A percentile compares a stretch with the other conserved stretches of the same genome.
These are phyloP conservation scores for Trachurus trachurus DNA, from an alignment of 2,797 vertebrate species.

Conservation along the genomic window DNA sequence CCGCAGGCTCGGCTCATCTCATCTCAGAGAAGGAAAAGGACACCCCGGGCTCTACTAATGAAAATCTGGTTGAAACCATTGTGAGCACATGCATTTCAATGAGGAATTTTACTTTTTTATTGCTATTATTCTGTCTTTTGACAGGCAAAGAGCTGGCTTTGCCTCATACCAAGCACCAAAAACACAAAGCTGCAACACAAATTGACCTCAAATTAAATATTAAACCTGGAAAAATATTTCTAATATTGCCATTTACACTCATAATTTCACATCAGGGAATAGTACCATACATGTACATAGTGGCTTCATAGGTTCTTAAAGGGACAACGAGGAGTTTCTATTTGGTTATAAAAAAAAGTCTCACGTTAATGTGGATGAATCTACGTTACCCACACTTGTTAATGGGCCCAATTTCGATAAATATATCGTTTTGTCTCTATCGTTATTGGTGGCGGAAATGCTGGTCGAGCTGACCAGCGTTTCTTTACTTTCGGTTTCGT, in stretches of 20 bases:
- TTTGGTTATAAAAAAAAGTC: too few relatives aligned
- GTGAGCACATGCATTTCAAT: constrained; percentile 46
- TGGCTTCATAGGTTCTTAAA: not conserved
- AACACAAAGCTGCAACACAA: not conserved
- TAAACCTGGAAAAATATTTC: not conserved
- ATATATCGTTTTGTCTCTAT: too few relatives aligned
- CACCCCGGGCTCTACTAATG: constrained; percentile 45
- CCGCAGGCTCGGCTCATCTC: constrained; percentile 34
- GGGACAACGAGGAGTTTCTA: too few relatives aligned
- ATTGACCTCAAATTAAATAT: not conserved
- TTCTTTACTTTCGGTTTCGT: too few relatives aligned
- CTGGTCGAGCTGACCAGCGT: too few relatives aligned
- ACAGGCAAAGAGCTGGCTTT: not conserved
- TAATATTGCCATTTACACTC: not conserved
- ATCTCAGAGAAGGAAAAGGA: constrained; percentile 28
- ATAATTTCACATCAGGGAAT: not conserved
- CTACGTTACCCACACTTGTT: too few relatives aligned
- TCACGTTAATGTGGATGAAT: too few relatives aligned
- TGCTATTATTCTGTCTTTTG: constrained; percentile 4
- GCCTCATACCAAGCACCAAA: not conserved
- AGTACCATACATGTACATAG: too few relatives aligned
- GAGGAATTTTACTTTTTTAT: constrained; percentile 29
- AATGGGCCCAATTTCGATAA: too few relatives aligned
- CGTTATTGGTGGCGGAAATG: too few relatives aligned
- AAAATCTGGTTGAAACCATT: constrained; percentile 51